Evolutionary conservation across 2,113 vertebrate genomes (phyloP), one percentile per base, ranked within the genome.

Genomic region (Menidia beryllina): DNA sequence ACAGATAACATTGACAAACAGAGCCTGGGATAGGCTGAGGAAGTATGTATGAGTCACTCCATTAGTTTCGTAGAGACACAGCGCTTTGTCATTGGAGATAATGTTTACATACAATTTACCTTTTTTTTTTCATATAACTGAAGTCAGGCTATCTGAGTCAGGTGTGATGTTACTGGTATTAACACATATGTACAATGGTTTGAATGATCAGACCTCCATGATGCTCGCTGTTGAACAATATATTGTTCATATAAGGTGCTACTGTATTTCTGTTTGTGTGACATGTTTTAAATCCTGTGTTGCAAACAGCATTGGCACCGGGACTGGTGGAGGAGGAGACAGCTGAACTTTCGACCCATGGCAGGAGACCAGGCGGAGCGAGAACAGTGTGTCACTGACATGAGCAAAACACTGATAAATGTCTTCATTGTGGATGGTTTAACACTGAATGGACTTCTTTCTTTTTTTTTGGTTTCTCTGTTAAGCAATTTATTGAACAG

Each of bases 1-100:
- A 5, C 27, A 1, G 81, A 81, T 84, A 83, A 58, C 26, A 2
- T 50, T 3, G 47, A 12, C 75, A 82, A 81, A 87, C 72, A 87
- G 13, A 64, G 20, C 0, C 36, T 13, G 70, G 72, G 79, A 83
- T 72, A 23, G 81, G 83, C 56, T 34, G n/a, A 12, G 10, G 17
- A 11, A 3, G 5, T 3, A 7, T 52, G 17, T 36, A 50, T 87
- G 81, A 86, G 47, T 85, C 83, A 84, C 23, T 15, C 10, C 8
- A 10, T 14, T n/a, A 24, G 20, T 34, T 14, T 56, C 39, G 49
- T 34, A 3, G 14, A 14, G 36, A 64, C 9, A 75, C 69, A 75
- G 24, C 0, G 30, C 52, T 72, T 55, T 74, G 5, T 11, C 11
- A 5, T 23, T 23, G 41, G 17, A 34, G 52, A 2, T 13, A 2